These are phyloP conservation scores for Aspidiotus rigidus DNA, from an alignment of 2,888 invertebrate species.

Conservation along the genomic window DNA sequence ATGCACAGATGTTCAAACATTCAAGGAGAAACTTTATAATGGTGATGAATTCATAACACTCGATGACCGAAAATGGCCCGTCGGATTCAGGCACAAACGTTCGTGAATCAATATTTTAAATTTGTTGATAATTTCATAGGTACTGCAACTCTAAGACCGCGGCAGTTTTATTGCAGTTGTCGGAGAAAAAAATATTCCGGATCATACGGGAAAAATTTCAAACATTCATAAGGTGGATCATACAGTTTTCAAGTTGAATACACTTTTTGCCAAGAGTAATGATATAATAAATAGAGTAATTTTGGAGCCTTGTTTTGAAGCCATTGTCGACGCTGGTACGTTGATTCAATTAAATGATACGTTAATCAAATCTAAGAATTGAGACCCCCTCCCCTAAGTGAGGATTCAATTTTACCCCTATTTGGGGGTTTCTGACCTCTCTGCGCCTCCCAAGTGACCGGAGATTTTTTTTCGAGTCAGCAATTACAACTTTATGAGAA, in stretches of 20 bases:
- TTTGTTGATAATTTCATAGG: too few relatives aligned
- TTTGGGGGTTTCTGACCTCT: too few relatives aligned
- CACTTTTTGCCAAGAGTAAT: conserved; percentile 45
- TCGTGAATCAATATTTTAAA: neutral
- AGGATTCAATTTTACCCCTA: too few relatives aligned
- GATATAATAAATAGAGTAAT: conserved; percentile 46
- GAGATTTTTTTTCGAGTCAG: too few relatives aligned
- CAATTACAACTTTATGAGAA: too few relatives aligned
- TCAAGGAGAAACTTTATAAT: conserved; percentile 48
- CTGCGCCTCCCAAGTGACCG: too few relatives aligned
- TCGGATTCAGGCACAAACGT: conserved; percentile 23
- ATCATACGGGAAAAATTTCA: conserved; percentile 42
- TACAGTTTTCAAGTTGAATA: conserved; percentile 46
- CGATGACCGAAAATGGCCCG: conserved; percentile 35
- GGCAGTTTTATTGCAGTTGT: neutral
- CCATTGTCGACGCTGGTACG: conserved; percentile 46
- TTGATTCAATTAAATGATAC: neutral
- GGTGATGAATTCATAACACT: conserved; percentile 36
- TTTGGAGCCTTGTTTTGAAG: conserved; percentile 46
- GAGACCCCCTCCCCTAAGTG: too few relatives aligned
- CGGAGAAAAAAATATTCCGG: conserved; percentile 38
- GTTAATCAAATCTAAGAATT: too few relatives aligned
- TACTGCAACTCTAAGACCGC: too few relatives aligned
- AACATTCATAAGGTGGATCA: conserved; percentile 44
- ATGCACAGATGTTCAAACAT: conserved; percentile 52